Evolutionary conservation across 2,888 invertebrate genomes (phyloP).

Genomic region (Drosophila yooni): DNA sequence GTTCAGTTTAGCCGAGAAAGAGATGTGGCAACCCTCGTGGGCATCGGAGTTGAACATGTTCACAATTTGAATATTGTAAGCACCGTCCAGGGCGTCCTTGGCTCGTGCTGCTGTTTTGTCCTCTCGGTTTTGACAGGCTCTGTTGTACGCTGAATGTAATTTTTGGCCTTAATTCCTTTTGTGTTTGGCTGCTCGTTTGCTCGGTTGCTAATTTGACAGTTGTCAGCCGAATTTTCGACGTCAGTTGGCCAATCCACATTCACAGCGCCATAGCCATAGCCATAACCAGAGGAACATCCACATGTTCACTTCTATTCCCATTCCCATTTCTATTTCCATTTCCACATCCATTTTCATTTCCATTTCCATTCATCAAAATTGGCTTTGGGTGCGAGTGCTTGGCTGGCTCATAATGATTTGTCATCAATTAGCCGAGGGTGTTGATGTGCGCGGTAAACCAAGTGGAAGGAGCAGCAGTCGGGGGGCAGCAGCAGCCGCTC

Average conservation of each 20-base stretch:
- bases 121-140: constrained; percentile 8
- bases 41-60: constrained; percentile 17
- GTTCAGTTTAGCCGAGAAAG: background rate
- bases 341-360: constrained; percentile 30
- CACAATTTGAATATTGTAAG: constrained; percentile 52
- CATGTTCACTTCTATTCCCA: constrained; percentile 4
- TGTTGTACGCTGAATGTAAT: constrained; percentile 62
- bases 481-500: constrained; percentile 4
- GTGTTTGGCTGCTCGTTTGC: constrained; percentile 57
- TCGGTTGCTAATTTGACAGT: constrained; percentile 79
- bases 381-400: constrained; percentile 73
- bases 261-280: constrained; percentile 4
- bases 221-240: constrained; percentile 63
- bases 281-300: constrained; percentile 4
- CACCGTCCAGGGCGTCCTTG: constrained; percentile 58
- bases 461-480: constrained; percentile 64
- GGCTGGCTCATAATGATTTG: constrained; percentile 77
- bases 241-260: constrained; percentile 60
- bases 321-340: constrained; percentile 23
- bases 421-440: constrained; percentile 81
- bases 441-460: constrained; percentile 80
- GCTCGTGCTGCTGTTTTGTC: constrained; percentile 56
- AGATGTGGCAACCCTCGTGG: constrained; percentile 34
- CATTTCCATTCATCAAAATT: constrained; percentile 75
- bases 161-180: constrained; percentile 71